Percentiles rank a stretch among this genome's conserved stretches.
Evolutionary conservation across 2,888 invertebrate genomes (phyloP).

Genomic region (Melieria crassipennis): DNA sequence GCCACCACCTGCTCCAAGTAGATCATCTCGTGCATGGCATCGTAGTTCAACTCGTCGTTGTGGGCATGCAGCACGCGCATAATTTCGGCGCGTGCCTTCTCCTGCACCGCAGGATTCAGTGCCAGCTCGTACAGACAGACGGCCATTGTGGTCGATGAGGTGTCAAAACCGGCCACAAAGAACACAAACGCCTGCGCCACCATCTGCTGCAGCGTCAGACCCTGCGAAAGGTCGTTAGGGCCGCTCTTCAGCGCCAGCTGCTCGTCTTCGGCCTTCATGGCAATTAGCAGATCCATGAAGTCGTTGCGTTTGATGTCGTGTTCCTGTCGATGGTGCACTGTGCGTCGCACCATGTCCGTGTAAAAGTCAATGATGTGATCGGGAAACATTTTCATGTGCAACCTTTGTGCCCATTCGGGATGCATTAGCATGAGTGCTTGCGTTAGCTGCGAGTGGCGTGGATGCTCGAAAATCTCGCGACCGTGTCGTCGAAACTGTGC

Average conservation of each 20-base stretch:
- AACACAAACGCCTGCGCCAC: slow-evolving; percentile 69
- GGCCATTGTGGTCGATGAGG: slow-evolving; percentile 67
- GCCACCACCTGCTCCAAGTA: slow-evolving; percentile 67
- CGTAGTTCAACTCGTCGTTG: slow-evolving; percentile 64
- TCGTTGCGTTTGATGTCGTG: slow-evolving; percentile 66
- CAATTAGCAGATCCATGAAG: slow-evolving; percentile 70
- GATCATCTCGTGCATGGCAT: slow-evolving; percentile 65
- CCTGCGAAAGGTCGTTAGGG: slow-evolving; percentile 46
- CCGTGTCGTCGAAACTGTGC: slow-evolving; percentile 56
- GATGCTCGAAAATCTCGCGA: slow-evolving; percentile 47
- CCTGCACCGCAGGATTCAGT: slow-evolving; percentile 65
- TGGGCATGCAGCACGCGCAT: slow-evolving; percentile 55
- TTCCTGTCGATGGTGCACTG: slow-evolving; percentile 61
- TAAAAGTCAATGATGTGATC: slow-evolving; percentile 54
- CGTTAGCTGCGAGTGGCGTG: slow-evolving; percentile 43
- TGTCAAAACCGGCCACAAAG: slow-evolving; percentile 69
- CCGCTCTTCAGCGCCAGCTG: not conserved
- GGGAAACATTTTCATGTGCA: slow-evolving; percentile 47
- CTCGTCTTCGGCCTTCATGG: slow-evolving; percentile 63
- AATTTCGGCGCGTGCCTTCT: slow-evolving; percentile 65
- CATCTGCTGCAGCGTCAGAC: slow-evolving; percentile 57
- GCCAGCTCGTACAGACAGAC: slow-evolving; percentile 68
- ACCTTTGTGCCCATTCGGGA: slow-evolving; percentile 45
- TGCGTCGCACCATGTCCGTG: slow-evolving; percentile 63
- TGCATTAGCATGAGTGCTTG: slow-evolving; percentile 48